Conservation (phyloP, 92 coral and sea anemone species). For the Palythoa grandis region DNA sequence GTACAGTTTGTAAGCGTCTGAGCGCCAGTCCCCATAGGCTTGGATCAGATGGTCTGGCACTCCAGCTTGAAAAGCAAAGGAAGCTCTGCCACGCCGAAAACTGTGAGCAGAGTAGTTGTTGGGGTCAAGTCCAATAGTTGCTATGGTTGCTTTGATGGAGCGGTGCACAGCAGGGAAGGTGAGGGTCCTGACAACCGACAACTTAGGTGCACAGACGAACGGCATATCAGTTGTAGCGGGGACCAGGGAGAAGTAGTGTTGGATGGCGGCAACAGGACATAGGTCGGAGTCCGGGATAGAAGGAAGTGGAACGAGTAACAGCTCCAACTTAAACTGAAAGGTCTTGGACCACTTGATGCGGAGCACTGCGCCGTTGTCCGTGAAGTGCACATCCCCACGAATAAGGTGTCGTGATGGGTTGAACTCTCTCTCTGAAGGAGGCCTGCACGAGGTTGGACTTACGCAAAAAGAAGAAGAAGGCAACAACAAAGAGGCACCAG, state of each 20-base stretch:
- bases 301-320: constrained; percentile 24
- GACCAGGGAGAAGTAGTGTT: not conserved
- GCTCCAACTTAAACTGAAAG: constrained; percentile 2
- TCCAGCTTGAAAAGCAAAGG: constrained; percentile 36
- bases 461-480: constrained; percentile 34
- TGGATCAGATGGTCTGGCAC: constrained; percentile 22
- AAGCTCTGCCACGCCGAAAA: too few relatives aligned
- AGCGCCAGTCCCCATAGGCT: too few relatives aligned
- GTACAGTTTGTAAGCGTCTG: too few relatives aligned
- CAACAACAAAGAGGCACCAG: constrained; percentile 52
- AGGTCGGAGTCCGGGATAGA: constrained; percentile 20
- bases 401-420: not conserved
- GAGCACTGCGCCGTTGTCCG: too few relatives aligned
- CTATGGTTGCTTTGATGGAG: too few relatives aligned
- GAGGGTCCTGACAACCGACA: too few relatives aligned
- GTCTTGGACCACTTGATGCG: not conserved
- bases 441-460: constrained; percentile 39
- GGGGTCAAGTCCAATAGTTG: too few relatives aligned
- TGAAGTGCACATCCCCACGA: too few relatives aligned
- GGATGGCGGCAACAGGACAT: constrained; percentile 19
- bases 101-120: too few relatives aligned
- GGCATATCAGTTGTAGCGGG: constrained; percentile 10
- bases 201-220: too few relatives aligned
- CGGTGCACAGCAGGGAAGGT: too few relatives aligned
- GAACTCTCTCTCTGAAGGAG: constrained; percentile 20